phyloP scores from a whole-genome alignment of 2,113 vertebrate genomes.

The Labrus mixtus region DNA sequence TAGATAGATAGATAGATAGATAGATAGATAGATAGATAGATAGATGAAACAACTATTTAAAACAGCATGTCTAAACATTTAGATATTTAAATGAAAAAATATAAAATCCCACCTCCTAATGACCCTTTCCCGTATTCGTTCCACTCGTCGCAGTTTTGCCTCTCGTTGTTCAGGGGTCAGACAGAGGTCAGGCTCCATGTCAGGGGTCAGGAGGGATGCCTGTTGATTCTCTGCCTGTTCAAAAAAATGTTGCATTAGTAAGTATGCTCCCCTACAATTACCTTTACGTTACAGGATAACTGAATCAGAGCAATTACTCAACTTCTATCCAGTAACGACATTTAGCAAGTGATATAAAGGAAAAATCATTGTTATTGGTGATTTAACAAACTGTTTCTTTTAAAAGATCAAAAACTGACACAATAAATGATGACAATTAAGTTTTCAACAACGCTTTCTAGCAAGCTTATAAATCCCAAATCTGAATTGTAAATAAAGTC shows the following conservation, averaged over 20 bases:
- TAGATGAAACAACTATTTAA: not conserved
- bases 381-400: no score
- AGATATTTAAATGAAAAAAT: not conserved
- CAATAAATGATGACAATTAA: no score
- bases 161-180: slow-evolving; percentile 77
- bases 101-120: slow-evolving; percentile 72
- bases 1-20: slow-evolving; percentile 6
- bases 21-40: not conserved
- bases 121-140: slow-evolving; percentile 80
- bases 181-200: slow-evolving; percentile 52
- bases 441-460: no score
- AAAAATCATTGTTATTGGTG: no score
- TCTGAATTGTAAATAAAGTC: no score
- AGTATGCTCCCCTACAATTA: not conserved
- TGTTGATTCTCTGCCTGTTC: slow-evolving; percentile 59
- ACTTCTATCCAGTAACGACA: not conserved
- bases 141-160: slow-evolving; percentile 79
- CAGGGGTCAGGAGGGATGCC: slow-evolving; percentile 48
- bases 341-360: not conserved
- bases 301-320: not conserved
- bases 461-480: no score
- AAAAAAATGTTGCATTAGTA: slow-evolving; percentile 27
- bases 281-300: not conserved
- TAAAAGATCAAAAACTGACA: no score
- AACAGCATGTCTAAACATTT: not conserved